Evolutionary conservation across 2,797 vertebrate species (phyloP), one percentile per base, ranked within the genome.

Genomic region (Eulemur rubriventer): DNA sequence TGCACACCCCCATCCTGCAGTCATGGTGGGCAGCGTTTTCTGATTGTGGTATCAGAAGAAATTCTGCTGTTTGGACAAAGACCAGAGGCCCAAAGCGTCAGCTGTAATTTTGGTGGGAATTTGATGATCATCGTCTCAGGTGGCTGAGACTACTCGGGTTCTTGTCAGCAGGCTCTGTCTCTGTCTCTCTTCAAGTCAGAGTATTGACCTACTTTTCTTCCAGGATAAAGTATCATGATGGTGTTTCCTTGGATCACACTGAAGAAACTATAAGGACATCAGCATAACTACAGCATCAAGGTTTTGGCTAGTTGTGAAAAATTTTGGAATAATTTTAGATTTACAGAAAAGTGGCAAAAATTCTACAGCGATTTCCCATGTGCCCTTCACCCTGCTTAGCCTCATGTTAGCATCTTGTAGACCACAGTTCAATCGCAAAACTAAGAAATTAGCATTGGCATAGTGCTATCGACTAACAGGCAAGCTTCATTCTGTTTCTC

Each of bases 401-500:
- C n/a, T 3, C 7, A 6, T 2, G n/a, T 7, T 7, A 7, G 22
- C 24, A 2, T 13, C 2, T 14, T 4, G 2, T 2, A 7, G 2
- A 12, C 67, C 20, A 5, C 4, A 2, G 30, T 14, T 16, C 0
- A 4, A 1, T 0, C 0, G 24, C 13, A 20, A 24, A 5, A 10
- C 8, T 0, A 0, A 16, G 38, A 79, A 4, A 78, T 59, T 2
- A 4, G 26, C 9, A 4, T 13, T 30, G 69, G 48, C 11, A 10
- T 30, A 0, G 13, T 4, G 35, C 41, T 41, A 4, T 38, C 1
- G 20, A 55, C 22, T 10, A 8, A 4, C 26, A 2, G 10, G 28
- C 30, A 24, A 80, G 24, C 41, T 18, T 2, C 9, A 14, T 17
- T 14, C 1, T 3, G 3, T 16, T 52, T 26, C 3, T 33, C 41